Evolutionary conservation across 2,888 invertebrate species (phyloP), one percentile per base, ranked within the genome.

Genomic region (Sminthurides aquaticus): DNA sequence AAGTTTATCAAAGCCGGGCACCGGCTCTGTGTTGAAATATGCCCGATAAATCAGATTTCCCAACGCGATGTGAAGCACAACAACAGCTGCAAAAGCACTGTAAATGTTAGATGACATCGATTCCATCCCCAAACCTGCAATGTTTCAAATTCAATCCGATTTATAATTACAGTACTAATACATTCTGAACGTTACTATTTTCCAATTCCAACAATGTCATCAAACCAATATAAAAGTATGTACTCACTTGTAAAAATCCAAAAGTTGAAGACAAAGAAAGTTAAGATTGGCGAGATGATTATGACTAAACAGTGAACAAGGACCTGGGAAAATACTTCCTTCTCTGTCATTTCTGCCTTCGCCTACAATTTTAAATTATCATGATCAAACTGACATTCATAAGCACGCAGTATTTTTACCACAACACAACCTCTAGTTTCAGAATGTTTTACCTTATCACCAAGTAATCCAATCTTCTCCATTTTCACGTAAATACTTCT

Each of bases 41-140:
- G 90, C 90, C 75, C 83, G 84, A 77, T 86, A 88, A 75, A 91
- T 89, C 76, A 89, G 91, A 56, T 88, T 79, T 27, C 87, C 91
- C 66, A 91, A 77, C 2, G 89, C 88, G 69, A 89, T 76, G 77
- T 91, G 91, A 61, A 91, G 79, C 3, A 87, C 84, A 3, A 89
- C 75, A 11, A 91, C 85, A 0, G 91, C 87, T 56, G 86, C 83
- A 49, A 88, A 84, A 26, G 91, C 91, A 2, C 91, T 85, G 78
- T 87, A 89, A 34, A 91, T 88, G 78, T 88, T 90, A 75, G 87
- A 87, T 24, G 84, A 82, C 52, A 88, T 78, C 62, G 76, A 77
- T 49, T 79, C 78, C 48, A 81, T 74, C 48, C 81, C 81, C 25
- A 84, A 67, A 66, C 81, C 84, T 84, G 75, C 67, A 79, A 79